A percentile compares a stretch with the other conserved stretches of the same genome.
Conservation (phyloP, 1,140 invertebrate species). For the Lerema accius region DNA sequence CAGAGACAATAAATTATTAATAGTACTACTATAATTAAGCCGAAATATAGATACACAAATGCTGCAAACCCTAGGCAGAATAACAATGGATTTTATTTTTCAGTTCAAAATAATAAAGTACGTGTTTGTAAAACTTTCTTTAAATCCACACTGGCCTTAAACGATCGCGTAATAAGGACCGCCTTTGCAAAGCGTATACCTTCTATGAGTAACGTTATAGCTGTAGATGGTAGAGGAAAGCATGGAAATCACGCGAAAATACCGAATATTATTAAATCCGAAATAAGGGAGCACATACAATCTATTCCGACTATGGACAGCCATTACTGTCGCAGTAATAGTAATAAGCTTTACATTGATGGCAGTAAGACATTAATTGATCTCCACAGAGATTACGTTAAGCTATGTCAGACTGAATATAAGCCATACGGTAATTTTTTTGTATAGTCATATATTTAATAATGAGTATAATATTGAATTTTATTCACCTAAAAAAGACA, state of each 20-base stretch:
- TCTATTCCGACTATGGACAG: slow-evolving; percentile 39
- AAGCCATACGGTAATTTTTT: no score
- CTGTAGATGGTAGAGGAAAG: slow-evolving; percentile 25
- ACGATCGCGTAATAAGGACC: slow-evolving; percentile 29
- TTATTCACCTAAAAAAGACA: slow-evolving; percentile 26
- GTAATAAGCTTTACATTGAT: slow-evolving; percentile 12
- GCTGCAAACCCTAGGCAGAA: slow-evolving; percentile 17
- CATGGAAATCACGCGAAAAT: slow-evolving; percentile 27
- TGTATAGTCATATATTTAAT: no score
- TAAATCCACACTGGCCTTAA: slow-evolving; percentile 33
- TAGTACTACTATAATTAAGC: neutral
- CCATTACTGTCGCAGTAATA: slow-evolving; percentile 35
- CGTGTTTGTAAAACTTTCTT: slow-evolving; percentile 37
- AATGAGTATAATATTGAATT: slow-evolving; percentile 23
- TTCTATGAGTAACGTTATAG: slow-evolving; percentile 30
- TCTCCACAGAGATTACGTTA: slow-evolving; percentile 17
- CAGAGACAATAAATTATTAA: neutral
- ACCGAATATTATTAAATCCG: neutral
- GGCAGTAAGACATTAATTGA: slow-evolving; percentile 14
- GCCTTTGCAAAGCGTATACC: neutral
- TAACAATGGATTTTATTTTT: slow-evolving; percentile 35
- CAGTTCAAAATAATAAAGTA: no score
- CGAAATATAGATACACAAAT: slow-evolving; percentile 32
- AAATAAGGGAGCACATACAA: slow-evolving; percentile 37
- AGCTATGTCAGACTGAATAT: slow-evolving; percentile 16